Evolutionary conservation across 2,888 invertebrate genomes (phyloP), one percentile per base, ranked within the genome.

Genomic region (Drosophila picticornis): DNA sequence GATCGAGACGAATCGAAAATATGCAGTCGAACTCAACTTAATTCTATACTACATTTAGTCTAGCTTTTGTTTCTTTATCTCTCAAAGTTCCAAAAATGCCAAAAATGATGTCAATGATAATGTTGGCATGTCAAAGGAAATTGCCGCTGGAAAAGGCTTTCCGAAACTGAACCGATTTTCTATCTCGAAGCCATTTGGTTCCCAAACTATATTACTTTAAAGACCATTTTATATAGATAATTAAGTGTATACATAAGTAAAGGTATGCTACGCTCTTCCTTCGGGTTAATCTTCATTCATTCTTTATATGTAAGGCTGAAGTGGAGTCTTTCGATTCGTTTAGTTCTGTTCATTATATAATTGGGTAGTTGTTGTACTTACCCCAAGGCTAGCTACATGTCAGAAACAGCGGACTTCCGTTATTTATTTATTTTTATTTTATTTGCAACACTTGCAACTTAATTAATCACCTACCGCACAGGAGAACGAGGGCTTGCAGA

Each of bases 371-470:
- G 40, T 13, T 32, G 40, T 40, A 29, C 38, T 22, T 34, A 25
- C 51, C 29, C 53, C 16, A 32, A 25, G 5, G 25, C 40, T 13
- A n/a, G 25, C 22, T 40, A 60, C n/a, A 66, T 84, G 84, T 88
- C 84, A 88, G 61, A 65, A 61, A 73, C 87, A 84, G 84, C 56
- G 67, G 56, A 74, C 53, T 84, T 83, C 73, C 66, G 62, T 40
- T 38, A 43, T 29, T 57, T 40, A 7, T 38, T 25, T 10, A 27
- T 31, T 29, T 40, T 25, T 29, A 1, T 46, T 66, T 52, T 43
- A 75, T 63, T 75, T 46, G 46, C 73, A 63, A 61, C 69, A 55
- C 57, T 76, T 83, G 71, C 77, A 71, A 69, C 71, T 80, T 66
- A 86, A 84, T 84, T 84, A 84, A 84, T 84, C 84, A 84, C 65